Evolutionary conservation across 2,797 vertebrate genomes (phyloP).

Genomic region (Gymnothorax reevesii): DNA sequence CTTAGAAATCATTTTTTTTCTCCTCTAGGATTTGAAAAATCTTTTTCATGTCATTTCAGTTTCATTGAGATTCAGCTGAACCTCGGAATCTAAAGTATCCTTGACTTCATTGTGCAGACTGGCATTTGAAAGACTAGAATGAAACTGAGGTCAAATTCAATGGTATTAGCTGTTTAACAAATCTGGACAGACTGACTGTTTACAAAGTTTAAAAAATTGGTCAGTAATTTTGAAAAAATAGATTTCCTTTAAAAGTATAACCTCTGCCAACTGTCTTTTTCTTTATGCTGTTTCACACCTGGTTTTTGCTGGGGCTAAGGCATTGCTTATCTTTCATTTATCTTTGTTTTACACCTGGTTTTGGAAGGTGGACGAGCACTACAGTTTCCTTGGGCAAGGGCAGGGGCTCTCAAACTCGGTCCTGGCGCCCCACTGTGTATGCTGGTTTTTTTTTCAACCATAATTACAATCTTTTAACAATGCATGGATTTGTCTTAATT

Average conservation of each 20-base stretch:
- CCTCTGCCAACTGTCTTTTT: conserved; percentile 49
- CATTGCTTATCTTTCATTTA: no score
- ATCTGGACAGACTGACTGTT: conserved; percentile 39
- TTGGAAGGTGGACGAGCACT: no score
- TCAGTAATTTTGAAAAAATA: conserved; percentile 68
- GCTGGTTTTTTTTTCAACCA: no score
- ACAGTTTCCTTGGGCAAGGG: no score
- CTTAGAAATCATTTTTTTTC: conserved; percentile 26
- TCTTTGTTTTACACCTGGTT: no score
- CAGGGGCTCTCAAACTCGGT: no score
- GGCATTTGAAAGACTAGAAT: background rate
- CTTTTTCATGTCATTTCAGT: background rate
- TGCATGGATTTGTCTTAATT: no score
- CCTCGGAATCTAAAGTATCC: background rate
- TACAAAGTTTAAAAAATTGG: conserved; percentile 47
- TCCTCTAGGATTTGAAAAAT: background rate
- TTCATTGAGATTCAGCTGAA: background rate
- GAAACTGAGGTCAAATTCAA: background rate
- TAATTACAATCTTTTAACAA: no score
- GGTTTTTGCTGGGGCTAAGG: no score
- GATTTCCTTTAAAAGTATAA: conserved; percentile 68
- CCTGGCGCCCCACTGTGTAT: no score
- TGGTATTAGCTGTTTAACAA: background rate
- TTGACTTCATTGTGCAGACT: background rate
- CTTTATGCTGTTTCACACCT: conserved; percentile 28